These are phyloP conservation scores for Drosophila baimaii DNA, from an alignment of 1,140 invertebrate species.

Conservation along the genomic window DNA sequence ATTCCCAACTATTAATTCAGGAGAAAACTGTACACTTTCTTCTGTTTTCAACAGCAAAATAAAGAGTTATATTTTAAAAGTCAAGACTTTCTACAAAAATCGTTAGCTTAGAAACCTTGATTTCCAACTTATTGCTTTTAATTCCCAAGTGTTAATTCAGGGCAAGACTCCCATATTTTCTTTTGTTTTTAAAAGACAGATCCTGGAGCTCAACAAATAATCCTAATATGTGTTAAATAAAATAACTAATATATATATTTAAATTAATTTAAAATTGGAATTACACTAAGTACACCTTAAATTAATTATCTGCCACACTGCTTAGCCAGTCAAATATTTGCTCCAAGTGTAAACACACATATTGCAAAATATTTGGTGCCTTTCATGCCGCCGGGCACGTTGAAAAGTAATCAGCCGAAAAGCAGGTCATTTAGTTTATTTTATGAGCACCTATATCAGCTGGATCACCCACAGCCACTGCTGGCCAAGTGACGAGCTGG, in stretches of 20 bases:
- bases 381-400: constrained; percentile 10
- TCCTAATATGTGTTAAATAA: too few species aligned
- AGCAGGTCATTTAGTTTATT: constrained; percentile 41
- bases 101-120: too few species aligned
- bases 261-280: background rate
- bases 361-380: constrained; percentile 24
- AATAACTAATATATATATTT: background rate
- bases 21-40: background rate
- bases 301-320: background rate
- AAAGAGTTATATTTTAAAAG: too few species aligned
- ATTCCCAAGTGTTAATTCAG: too few species aligned
- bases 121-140: too few species aligned
- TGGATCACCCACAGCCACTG: constrained; percentile 1
- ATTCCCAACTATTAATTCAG: background rate
- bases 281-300: background rate
- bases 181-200: too few species aligned
- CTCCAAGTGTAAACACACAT: constrained; percentile 22
- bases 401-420: constrained; percentile 48
- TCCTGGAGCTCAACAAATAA: too few species aligned
- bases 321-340: background rate
- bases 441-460: constrained; percentile 34
- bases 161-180: too few species aligned
- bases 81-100: too few species aligned
- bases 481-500: constrained; percentile 15
- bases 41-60: too few species aligned